These are phyloP conservation scores for Tryphoninae sp. DNA, from an alignment of 2,888 invertebrate genomes.

Conservation along the genomic window DNA sequence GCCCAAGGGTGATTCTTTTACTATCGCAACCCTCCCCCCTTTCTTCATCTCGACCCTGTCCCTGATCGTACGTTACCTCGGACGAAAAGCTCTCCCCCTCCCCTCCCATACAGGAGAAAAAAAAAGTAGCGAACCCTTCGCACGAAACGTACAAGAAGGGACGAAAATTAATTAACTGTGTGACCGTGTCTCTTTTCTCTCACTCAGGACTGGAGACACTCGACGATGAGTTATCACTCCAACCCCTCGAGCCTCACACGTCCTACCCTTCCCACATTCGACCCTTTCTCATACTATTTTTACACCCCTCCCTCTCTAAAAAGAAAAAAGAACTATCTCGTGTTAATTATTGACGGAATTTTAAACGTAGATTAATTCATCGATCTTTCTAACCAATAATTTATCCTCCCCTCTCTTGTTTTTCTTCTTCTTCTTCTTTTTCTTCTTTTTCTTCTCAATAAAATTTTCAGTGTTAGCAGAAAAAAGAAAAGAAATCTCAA, in stretches of 20 bases:
- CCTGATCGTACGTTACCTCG: constrained; percentile 25
- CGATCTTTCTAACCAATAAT: constrained; percentile 5
- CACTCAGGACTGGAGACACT: constrained; percentile 11
- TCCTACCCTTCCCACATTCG: constrained; percentile 1
- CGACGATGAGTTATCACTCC: constrained; percentile 39
- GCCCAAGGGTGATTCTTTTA: constrained; percentile 36
- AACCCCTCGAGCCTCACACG: not conserved
- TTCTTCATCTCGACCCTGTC: constrained; percentile 33
- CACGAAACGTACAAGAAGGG: constrained; percentile 22
- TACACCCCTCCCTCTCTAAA: no score
- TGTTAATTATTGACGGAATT: constrained; percentile 28
- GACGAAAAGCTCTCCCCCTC: constrained; percentile 20
- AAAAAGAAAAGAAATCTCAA: constrained; percentile 12
- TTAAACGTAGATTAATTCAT: constrained; percentile 38
- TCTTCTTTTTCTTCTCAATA: constrained; percentile 10
- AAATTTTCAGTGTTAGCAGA: constrained; percentile 12
- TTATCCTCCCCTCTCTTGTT: not conserved
- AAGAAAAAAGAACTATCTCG: not conserved
- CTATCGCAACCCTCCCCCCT: constrained; percentile 2
- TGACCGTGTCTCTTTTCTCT: not conserved
- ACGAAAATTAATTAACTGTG: constrained; percentile 51
- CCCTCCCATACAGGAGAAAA: not conserved
- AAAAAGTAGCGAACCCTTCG: not conserved
- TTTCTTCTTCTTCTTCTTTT: not conserved
- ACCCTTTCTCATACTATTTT: not conserved